Base-by-base conservation (phyloP, 2,797 vertebrate genomes). In the Gymnodraco acuticeps region DNA sequence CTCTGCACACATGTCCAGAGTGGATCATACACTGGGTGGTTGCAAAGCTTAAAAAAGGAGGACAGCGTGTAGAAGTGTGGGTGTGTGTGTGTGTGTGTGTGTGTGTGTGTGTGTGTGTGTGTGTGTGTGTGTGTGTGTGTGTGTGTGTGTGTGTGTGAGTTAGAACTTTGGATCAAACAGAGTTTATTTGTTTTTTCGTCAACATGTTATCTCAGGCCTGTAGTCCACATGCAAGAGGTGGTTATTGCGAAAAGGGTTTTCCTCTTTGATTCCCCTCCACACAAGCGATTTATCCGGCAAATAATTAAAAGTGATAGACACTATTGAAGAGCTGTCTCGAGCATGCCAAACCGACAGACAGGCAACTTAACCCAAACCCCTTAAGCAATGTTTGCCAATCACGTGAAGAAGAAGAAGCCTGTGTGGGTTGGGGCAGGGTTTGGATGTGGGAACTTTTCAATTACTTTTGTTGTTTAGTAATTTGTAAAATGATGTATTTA, bases 1-100 rank as follows among this genome's bases (percentile, higher is more conserved):
- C 94, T 94, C 94, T 95, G 93, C 91, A 92, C 94, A 95, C 94
- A 95, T 95, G 95, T 94, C 93, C 92, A 91, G 92, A 94, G 94
- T 92, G 81, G 87, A 91, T 90, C 86, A 87, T 82, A 70, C 89
- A 83, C 85, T 6, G 23, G 91, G 94, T 81, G 85, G 87, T 89
- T 93, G 88, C 69, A 82, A 89, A 92, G 91, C 93, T 85, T 79
- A 84, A 92, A 80, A 81, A 86, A 60, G 58, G 80, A 83, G 54
- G 64, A 77, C 59, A 70, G 75, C 86, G 70, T 93, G 92, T 93
- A 73, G 78, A 23, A 33, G 20, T 50, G 20, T 27, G 14, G 61
- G 27, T 43, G 70, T 93, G 90, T 93, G 70, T 81, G 27, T 63
- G 45, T 45, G 38, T 61, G 64, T 51, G 45, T 47, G 47, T 63